A percentile compares a stretch with the other conserved stretches of the same genome.
These are phyloP conservation scores for Hetaerina americana DNA, from an alignment of 1,140 invertebrate species.

Conservation along the genomic window DNA sequence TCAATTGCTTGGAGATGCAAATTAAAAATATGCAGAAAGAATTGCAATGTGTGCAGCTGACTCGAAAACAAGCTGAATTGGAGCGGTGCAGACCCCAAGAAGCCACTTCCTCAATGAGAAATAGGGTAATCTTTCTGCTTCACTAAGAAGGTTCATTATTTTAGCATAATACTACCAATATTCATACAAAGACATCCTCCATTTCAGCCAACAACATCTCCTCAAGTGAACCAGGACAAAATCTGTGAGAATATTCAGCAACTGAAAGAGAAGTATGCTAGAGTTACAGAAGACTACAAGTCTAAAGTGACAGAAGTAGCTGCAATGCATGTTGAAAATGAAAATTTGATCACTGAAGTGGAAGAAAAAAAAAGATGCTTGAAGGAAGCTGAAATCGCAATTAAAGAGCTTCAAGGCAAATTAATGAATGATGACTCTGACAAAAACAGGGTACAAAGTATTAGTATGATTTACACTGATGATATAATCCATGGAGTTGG, in stretches of 20 bases:
- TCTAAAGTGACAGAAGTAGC: constrained; percentile 40
- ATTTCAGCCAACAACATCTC: background rate
- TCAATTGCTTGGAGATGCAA: background rate
- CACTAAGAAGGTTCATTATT: too few species aligned
- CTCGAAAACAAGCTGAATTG: background rate
- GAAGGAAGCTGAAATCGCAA: constrained; percentile 32
- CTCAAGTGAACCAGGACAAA: background rate
- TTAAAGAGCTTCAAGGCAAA: constrained; percentile 33
- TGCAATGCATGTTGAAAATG: constrained; percentile 32
- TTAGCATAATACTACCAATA: background rate
- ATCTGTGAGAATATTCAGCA: constrained; percentile 26
- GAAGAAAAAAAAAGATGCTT: constrained; percentile 33
- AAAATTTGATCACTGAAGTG: constrained; percentile 28
- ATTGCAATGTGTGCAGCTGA: background rate
- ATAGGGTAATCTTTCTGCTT: background rate
- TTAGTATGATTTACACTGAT: too few species aligned
- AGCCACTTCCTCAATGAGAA: background rate
- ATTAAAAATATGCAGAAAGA: background rate
- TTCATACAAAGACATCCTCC: background rate
- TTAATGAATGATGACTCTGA: constrained; percentile 34
- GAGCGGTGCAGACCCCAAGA: background rate
- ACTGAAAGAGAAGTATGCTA: constrained; percentile 36
- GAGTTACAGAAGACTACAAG: constrained; percentile 41
- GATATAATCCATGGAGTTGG: too few species aligned
- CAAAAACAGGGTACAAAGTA: constrained; percentile 23